Percentiles rank a stretch among this genome's conserved stretches.
Evolutionary conservation across 1,140 invertebrate genomes (phyloP).

Genomic region (Drosophila arawakana): DNA sequence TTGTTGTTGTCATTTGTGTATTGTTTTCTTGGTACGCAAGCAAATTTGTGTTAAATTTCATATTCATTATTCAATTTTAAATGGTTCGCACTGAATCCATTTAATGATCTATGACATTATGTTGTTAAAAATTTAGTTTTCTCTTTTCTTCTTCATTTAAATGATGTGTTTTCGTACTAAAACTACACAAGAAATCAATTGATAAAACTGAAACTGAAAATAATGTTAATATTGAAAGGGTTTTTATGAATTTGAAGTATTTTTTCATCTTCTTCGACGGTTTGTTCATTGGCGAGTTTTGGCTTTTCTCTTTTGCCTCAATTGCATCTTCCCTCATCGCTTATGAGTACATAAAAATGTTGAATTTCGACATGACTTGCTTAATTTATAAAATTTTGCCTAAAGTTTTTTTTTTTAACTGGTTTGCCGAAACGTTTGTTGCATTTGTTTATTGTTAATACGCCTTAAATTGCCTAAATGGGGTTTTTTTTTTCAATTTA

Average conservation of each 20-base stretch:
- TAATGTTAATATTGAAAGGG: slow-evolving; percentile 36
- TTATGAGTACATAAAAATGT: slow-evolving; percentile 37
- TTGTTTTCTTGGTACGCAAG: slow-evolving; percentile 59
- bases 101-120: slow-evolving; percentile 22
- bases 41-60: slow-evolving; percentile 25
- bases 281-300: slow-evolving; percentile 33
- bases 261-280: slow-evolving; percentile 27
- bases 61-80: slow-evolving; percentile 8
- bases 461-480: slow-evolving; percentile 84
- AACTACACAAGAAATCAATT: slow-evolving; percentile 42
- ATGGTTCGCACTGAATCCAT: slow-evolving; percentile 12
- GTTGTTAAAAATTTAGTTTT: neutral
- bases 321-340: slow-evolving; percentile 15
- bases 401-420: slow-evolving; percentile 72
- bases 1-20: slow-evolving; percentile 46
- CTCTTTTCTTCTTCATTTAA: neutral
- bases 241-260: slow-evolving; percentile 10
- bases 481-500: slow-evolving; percentile 67
- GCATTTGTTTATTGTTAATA: slow-evolving; percentile 82
- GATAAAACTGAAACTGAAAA: slow-evolving; percentile 52
- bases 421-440: slow-evolving; percentile 70
- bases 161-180: slow-evolving; percentile 26
- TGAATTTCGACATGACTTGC: slow-evolving; percentile 68
- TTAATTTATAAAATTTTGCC: slow-evolving; percentile 79
- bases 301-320: slow-evolving; percentile 10